These are phyloP conservation scores for Cyphomyrmex costatus DNA, from an alignment of 1,140 invertebrate genomes.

Conservation along the genomic window DNA sequence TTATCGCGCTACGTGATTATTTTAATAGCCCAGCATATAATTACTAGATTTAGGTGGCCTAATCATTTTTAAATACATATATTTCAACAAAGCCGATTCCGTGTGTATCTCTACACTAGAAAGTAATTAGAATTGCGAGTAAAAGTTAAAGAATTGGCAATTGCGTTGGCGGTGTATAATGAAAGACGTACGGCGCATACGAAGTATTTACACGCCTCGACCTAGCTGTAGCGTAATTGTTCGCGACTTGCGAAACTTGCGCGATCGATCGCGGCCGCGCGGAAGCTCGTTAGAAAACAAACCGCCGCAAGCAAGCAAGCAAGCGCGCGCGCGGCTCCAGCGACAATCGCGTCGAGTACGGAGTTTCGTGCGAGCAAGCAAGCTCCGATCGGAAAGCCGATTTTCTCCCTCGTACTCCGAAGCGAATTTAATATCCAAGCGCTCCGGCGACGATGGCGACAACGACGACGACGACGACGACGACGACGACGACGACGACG, in stretches of 20 bases:
- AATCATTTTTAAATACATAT: too few relatives aligned
- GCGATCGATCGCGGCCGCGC: conserved; percentile 44
- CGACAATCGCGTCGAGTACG: conserved; percentile 49
- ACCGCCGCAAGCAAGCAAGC: neutral
- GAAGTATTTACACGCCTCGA: conserved; percentile 3
- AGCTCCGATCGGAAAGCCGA: conserved; percentile 59
- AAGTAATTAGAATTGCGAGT: neutral
- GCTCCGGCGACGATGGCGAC: conserved; percentile 2
- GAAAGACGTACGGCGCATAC: neutral
- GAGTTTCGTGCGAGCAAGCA: conserved; percentile 26
- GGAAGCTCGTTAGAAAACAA: conserved; percentile 60
- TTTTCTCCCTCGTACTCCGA: conserved; percentile 42
- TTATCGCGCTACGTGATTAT: too few relatives aligned
- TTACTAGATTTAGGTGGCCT: too few relatives aligned
- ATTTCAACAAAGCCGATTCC: too few relatives aligned
- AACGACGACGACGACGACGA: neutral
- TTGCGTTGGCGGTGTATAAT: neutral
- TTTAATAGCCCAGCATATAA: too few relatives aligned
- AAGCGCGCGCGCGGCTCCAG: conserved; percentile 8
- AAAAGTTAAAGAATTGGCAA: conserved; percentile 1
- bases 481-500: neutral
- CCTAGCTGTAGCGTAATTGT: conserved; percentile 47
- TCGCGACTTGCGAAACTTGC: conserved; percentile 47
- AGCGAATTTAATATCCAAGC: conserved; percentile 59
- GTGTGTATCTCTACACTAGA: too few relatives aligned